Base-by-base conservation (phyloP, 2,888 invertebrate species). In the Elysia crispata region DNA sequence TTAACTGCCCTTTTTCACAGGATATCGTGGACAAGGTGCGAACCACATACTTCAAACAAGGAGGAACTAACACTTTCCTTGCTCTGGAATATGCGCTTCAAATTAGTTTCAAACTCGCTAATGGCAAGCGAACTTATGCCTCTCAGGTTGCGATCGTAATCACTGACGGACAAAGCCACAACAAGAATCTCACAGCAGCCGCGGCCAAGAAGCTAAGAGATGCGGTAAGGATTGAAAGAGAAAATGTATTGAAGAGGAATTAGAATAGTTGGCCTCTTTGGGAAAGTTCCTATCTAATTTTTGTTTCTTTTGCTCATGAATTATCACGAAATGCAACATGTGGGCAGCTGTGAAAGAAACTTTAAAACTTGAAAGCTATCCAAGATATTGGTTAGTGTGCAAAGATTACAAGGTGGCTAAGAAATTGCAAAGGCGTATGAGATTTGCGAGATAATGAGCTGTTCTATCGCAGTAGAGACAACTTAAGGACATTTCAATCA, bases 31-130 rank as follows among this genome's bases (percentile, higher is more conserved):
- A 81, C 15, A 83, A 81, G 31, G 85, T 89, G 28, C 79, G 85
- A n/a, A 73, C 80, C 11, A 86, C 88, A n/a, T 85, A 84, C 0
- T 90, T 89, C 81, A 83, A 84, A 41, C 73, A 84, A 1, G 89
- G 89, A 23, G 85, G 86, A 70, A 90, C 90, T 3, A 85, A 87
- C 81, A 89, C 89, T 11, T 86, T 87, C 73, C 81, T 84, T 15
- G 90, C 87, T n/a, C 80, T 90, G 28, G 83, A 86, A 57, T 87
- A 86, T 76, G 86, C 87, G 13, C 83, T 83, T 41, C 81, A 79
- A 8, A 84, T 86, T 80, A 85, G 84, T 66, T 87, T 89, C 81
- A 87, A 85, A 0, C 76, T 82, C n/a, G 83, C 86, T 33, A 82
- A 86, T n/a, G 88, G 88, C 1, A 87, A 86, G 67, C 72, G 81